Conservation (phyloP, 1,140 invertebrate species). For the Plutomurus gul region DNA sequence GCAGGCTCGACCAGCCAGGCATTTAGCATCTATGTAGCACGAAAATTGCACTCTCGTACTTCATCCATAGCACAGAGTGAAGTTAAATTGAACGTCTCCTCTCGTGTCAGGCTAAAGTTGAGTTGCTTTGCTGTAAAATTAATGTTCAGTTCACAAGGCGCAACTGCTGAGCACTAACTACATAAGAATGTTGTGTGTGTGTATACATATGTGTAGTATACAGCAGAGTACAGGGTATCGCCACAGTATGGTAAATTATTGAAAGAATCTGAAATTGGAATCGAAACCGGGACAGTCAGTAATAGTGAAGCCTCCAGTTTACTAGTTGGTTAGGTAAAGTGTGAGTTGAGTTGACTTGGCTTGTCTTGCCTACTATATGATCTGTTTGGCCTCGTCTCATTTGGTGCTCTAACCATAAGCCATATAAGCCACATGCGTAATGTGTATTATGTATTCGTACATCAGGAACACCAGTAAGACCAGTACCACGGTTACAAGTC, state of each 20-base stretch:
- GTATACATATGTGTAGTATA: background rate
- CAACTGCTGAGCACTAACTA: background rate
- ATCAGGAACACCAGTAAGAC: too few species aligned
- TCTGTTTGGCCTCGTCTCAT: background rate
- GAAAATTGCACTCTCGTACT: constrained; percentile 2
- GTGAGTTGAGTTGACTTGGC: background rate
- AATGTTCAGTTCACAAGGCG: background rate
- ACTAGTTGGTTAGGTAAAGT: too few species aligned
- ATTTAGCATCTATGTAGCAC: background rate
- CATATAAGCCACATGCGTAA: too few species aligned
- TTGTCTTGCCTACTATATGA: background rate
- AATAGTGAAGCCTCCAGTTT: too few species aligned
- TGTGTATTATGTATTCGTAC: too few species aligned
- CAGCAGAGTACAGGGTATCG: background rate
- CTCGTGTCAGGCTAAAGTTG: background rate
- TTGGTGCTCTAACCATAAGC: background rate
- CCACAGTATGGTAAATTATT: background rate
- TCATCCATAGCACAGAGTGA: too few species aligned
- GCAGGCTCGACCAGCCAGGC: background rate
- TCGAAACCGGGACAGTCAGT: background rate
- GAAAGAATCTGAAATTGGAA: background rate
- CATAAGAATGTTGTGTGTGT: background rate
- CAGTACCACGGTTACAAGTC: too few species aligned
- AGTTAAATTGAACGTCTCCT: background rate
- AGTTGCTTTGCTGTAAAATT: background rate